Evolutionary conservation across 2,797 vertebrate species (phyloP), one percentile per base, ranked within the genome.

Genomic region (Enteromius fasciolatus): DNA sequence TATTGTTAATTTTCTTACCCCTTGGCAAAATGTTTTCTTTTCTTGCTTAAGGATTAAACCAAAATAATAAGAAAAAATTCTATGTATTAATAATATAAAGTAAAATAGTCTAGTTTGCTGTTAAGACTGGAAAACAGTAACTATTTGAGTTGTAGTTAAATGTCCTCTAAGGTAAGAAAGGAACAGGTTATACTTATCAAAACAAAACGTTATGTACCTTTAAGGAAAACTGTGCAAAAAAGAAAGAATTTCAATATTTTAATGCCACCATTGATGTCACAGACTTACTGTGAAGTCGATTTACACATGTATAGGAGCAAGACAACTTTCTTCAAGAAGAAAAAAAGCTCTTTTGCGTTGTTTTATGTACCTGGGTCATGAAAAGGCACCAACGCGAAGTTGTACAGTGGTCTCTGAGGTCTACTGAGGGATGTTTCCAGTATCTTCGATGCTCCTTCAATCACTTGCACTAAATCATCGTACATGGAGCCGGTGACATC

Each of bases 401-500:
- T 99, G 89, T 96, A 97, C 18, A 99, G 92, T 0, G 96, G 94
- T 85, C 94, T 95, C 92, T 97, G 96, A 0, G 97, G 97, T 94
- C 98, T 95, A 88, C 93, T 98, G 64, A 99, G 91, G 61, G 98
- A 99, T 1, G 96, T 99, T 78, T 99, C 98, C 93, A 99, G 85
- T 77, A 99, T 99, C 92, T 98, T 98, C 83, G 98, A 99, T 2
- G 98, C 98, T 10, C 98, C 98, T 87, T 99, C 97, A 83, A 99
- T 98, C 7, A 99, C 98, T 91, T 99, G 98, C 76, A 98, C 97
- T 88, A 99, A 90, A 86, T 99, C 98, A 83, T 99, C 98, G 82
- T 99, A 99, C 98, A 99, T 99, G 90, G 98, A 99, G 46, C 98
- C 98, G 59, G 98, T 99, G 67, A 99, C 98, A 85, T 99, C 98